These are phyloP conservation scores for Chrysina gloriosa DNA, from an alignment of 2,888 invertebrate genomes.

Conservation along the genomic window DNA sequence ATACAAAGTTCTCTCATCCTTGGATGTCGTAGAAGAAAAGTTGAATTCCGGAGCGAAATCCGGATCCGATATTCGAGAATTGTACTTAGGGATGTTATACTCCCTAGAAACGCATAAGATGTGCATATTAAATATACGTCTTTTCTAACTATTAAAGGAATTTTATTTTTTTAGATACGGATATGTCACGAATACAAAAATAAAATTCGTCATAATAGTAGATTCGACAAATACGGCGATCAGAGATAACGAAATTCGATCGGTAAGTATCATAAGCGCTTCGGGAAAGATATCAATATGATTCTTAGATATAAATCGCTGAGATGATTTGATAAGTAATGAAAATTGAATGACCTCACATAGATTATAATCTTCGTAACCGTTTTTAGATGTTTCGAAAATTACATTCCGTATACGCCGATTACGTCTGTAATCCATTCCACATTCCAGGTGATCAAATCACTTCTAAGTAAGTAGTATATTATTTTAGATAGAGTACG, in stretches of 20 bases:
- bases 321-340: neutral
- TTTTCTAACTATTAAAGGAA: neutral
- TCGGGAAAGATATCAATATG: conserved; percentile 34
- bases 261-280: conserved; percentile 70
- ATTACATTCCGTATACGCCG: conserved; percentile 91
- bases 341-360: too few relatives aligned
- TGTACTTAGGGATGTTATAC: conserved; percentile 91
- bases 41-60: conserved; percentile 72
- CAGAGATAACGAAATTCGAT: conserved; percentile 93
- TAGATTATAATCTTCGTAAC: conserved; percentile 24
- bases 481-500: neutral
- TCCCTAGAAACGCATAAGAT: conserved; percentile 97
- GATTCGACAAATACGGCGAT: conserved; percentile 89
- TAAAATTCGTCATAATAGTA: conserved; percentile 93
- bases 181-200: conserved; percentile 96
- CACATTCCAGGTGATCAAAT: conserved; percentile 93
- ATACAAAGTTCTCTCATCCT: conserved; percentile 91
- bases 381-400: conserved; percentile 82
- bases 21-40: conserved; percentile 92
- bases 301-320: conserved; percentile 13
- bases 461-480: conserved; percentile 79
- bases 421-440: conserved; percentile 96
- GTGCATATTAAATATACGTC: conserved; percentile 66
- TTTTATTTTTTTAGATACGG: conserved; percentile 76
- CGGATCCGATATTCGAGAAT: conserved; percentile 83